phyloP scores from a whole-genome alignment of 2,113 vertebrate genomes.

The Lasiurus borealis region DNA sequence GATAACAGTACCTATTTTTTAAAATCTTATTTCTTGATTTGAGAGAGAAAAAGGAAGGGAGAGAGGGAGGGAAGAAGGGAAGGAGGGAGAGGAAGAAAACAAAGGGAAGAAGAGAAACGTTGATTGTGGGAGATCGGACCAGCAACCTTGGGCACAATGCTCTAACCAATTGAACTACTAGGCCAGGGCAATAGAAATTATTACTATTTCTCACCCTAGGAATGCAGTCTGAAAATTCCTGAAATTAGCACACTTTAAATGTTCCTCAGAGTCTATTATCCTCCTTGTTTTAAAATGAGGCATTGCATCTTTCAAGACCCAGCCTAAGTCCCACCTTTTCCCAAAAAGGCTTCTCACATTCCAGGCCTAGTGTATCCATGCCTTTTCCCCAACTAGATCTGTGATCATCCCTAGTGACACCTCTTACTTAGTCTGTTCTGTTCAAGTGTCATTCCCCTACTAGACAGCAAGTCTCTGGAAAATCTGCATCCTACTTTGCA shows the following conservation, averaged over 20 bases:
- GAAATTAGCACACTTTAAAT: neutral
- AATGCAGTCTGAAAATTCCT: conserved; percentile 9
- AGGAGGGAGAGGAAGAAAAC: neutral
- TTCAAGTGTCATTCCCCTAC: neutral
- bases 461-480: neutral
- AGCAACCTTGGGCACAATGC: neutral
- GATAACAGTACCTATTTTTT: neutral
- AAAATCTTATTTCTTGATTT: neutral
- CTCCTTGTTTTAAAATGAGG: conserved; percentile 8
- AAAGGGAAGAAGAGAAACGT: neutral
- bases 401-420: neutral
- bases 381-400: neutral
- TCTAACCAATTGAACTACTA: neutral
- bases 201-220: neutral
- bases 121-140: neutral
- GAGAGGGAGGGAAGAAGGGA: too few relatives aligned
- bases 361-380: neutral
- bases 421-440: neutral
- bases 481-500: neutral
- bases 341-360: neutral
- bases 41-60: neutral
- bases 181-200: neutral
- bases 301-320: neutral
- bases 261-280: neutral
- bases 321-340: neutral